Conservation (phyloP, 92 coral and sea anemone genomes). For the Phymanthus crucifer region DNA sequence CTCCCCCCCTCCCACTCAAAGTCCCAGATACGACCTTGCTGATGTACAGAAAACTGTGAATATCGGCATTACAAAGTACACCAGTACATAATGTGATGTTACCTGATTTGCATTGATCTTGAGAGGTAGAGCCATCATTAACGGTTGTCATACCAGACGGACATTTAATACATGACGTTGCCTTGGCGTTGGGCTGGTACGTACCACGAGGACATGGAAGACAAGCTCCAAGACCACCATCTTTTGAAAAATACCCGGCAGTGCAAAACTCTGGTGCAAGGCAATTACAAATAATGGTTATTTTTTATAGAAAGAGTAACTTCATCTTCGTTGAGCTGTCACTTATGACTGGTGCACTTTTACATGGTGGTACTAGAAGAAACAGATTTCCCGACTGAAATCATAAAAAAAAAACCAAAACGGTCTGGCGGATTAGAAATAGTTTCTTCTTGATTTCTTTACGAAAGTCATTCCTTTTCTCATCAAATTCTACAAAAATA, state of each 20-base stretch:
- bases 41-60: not conserved
- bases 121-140: conserved; percentile 49
- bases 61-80: too few species aligned
- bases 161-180: conserved; percentile 42
- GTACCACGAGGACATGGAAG: conserved; percentile 60
- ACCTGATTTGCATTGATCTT: conserved; percentile 48
- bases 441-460: too few species aligned
- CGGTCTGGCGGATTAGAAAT: too few species aligned
- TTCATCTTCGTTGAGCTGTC: too few species aligned
- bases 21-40: not conserved
- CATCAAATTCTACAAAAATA: too few species aligned
- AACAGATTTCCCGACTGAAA: too few species aligned
- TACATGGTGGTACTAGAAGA: too few species aligned
- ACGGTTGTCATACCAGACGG: conserved; percentile 57
- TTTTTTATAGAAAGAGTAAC: too few species aligned
- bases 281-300: not conserved
- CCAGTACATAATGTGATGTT: not conserved
- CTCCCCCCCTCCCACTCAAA: too few species aligned
- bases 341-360: too few species aligned
- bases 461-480: too few species aligned
- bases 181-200: conserved; percentile 48
- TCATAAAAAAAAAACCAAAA: too few species aligned
- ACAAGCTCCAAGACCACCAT: conserved; percentile 59
- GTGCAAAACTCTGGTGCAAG: conserved; percentile 22
- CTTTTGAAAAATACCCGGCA: conserved; percentile 26